Conservation (phyloP, 2,797 vertebrate species). For the Acanthornis magna region DNA sequence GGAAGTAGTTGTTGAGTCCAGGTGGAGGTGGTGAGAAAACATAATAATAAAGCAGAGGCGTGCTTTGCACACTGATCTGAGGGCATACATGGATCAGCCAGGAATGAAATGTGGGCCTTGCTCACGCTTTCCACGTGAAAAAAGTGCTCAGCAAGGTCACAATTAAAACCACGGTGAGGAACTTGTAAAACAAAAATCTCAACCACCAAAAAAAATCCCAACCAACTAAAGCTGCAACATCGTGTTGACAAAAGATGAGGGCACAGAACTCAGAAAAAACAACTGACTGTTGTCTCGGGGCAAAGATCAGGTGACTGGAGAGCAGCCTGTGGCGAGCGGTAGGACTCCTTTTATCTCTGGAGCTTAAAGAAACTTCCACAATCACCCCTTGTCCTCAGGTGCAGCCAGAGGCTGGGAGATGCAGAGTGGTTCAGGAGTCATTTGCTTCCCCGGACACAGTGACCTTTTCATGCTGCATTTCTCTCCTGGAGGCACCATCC, state of each 20-base stretch:
- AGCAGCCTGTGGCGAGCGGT: background rate
- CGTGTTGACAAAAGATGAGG: background rate
- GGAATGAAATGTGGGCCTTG: background rate
- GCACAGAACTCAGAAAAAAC: background rate
- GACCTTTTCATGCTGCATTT: background rate
- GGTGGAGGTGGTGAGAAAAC: conserved; percentile 16
- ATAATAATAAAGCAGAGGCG: background rate
- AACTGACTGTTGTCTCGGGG: background rate
- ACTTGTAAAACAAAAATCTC: background rate
- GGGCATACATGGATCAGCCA: background rate
- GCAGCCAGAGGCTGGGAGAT: background rate
- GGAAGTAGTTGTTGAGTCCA: background rate
- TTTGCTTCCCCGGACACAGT: background rate
- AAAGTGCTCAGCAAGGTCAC: background rate
- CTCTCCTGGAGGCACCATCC: background rate
- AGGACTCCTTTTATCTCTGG: background rate
- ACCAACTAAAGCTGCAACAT: background rate
- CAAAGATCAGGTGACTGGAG: background rate
- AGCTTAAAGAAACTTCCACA: background rate
- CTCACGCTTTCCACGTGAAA: background rate
- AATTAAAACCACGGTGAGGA: background rate
- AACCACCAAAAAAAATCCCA: background rate
- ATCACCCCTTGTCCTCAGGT: background rate
- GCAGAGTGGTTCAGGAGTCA: background rate
- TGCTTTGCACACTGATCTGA: background rate